Evolutionary conservation across 92 coral and sea anemone species (phyloP).

Genomic region (Isaurus tuberculatus): DNA sequence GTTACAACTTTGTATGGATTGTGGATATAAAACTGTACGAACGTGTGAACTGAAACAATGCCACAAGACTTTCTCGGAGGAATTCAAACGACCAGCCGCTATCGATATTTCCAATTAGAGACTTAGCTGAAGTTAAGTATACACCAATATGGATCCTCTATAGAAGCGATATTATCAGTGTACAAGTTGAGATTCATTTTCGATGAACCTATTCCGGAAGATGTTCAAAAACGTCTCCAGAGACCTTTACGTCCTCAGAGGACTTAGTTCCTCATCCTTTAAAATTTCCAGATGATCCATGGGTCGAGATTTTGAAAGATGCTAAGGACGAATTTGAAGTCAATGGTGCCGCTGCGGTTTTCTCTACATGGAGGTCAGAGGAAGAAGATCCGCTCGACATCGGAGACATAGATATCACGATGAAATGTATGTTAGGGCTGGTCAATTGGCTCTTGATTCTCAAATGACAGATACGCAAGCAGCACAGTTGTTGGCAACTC

Average conservation of each 20-base stretch:
- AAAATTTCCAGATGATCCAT: neutral
- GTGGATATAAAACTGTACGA: neutral
- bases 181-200: neutral
- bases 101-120: neutral
- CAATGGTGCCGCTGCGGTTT: conserved; percentile 25
- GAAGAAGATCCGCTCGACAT: neutral
- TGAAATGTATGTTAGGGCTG: neutral
- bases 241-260: neutral
- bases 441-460: neutral
- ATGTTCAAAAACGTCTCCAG: neutral
- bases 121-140: neutral
- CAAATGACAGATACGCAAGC: neutral
- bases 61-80: neutral
- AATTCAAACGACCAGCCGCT: neutral
- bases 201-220: conserved; percentile 8
- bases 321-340: conserved; percentile 8
- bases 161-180: neutral
- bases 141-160: neutral
- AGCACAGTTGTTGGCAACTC: neutral
- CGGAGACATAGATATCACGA: neutral
- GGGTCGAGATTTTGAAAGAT: neutral
- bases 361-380: neutral
- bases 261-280: neutral
- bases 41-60: neutral
- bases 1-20: neutral